Evolutionary conservation across 1,140 invertebrate species (phyloP), one percentile per base, ranked within the genome.

Genomic region (Leptopilina boulardi): DNA sequence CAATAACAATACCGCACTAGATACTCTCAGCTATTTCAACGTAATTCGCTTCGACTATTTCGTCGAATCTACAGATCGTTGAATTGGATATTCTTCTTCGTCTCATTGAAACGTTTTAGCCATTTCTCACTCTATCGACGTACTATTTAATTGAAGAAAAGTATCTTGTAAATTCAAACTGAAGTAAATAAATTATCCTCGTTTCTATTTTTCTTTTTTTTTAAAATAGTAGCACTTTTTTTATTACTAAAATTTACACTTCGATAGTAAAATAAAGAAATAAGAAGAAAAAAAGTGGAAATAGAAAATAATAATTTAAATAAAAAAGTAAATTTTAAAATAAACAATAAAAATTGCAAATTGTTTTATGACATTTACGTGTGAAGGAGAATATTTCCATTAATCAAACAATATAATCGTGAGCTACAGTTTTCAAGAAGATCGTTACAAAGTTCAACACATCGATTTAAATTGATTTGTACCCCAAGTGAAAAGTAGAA

Each of bases 401-500:
- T 66, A n/a, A 66, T 66, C 59, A 66, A 66, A 23, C n/a, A n/a
- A n/a, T 30, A 66, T 66, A 66, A 66, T 66, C 59, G 21, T 11
- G n/a, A n/a, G 5, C 5, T n/a, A 15, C 26, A 66, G 23, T 66
- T 66, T n/a, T 66, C 59, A 15, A 26, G 26, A 66, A 66, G 59
- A 23, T 15, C 59, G 59, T 66, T 66, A 66, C 15, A 66, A 66
- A 66, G 59, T 66, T 66, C 23, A 26, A n/a, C 59, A 66, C 21
- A 66, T 66, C 59, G 59, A 66, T 66, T 66, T 15, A 30, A 66
- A 66, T 66, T 66, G 59, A 66, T 66, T 66, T 66, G 59, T 66
- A 66, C 59, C 59, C 59, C 4, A 5, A 66, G 59, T 66, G 23
- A 34, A 66, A 66, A 66, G 59, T 66, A 34, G 21, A 66, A 30